phyloP scores from a whole-genome alignment of 2,888 invertebrate genomes.

The Sylvicola fuscatus region DNA sequence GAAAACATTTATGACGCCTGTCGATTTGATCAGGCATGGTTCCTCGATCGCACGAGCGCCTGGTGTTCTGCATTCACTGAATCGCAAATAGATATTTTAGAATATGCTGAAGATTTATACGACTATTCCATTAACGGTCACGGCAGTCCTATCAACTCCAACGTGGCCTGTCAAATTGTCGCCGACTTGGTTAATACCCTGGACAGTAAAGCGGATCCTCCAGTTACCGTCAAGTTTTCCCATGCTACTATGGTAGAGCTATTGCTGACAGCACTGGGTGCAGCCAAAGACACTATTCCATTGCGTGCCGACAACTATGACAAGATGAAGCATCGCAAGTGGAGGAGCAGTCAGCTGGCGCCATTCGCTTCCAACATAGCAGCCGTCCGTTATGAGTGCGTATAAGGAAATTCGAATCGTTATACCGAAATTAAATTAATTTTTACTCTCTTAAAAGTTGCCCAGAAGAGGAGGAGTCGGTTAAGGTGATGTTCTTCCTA shows the following conservation, averaged over 20 bases:
- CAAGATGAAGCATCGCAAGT: constrained; percentile 32
- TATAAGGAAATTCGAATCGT: background rate
- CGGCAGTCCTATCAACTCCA: constrained; percentile 40
- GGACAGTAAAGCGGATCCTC: constrained; percentile 33
- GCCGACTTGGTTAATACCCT: constrained; percentile 53
- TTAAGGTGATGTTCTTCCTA: constrained; percentile 38
- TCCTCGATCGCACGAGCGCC: constrained; percentile 38
- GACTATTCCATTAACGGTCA: constrained; percentile 57
- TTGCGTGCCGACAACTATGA: constrained; percentile 45
- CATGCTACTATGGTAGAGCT: constrained; percentile 39
- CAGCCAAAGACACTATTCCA: constrained; percentile 35
- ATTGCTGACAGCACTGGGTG: constrained; percentile 38
- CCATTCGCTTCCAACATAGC: constrained; percentile 57
- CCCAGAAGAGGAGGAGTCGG: constrained; percentile 14
- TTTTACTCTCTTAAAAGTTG: constrained; percentile 5
- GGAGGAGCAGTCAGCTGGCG: constrained; percentile 44
- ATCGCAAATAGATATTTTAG: constrained; percentile 49
- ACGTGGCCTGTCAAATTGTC: constrained; percentile 48
- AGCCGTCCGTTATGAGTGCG: constrained; percentile 43
- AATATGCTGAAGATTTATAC: constrained; percentile 57
- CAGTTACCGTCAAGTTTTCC: constrained; percentile 43
- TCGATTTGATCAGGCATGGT: constrained; percentile 63
- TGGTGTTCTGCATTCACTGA: constrained; percentile 64
- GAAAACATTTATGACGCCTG: constrained; percentile 57
- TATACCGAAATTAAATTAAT: background rate